phyloP scores from a whole-genome alignment of 2,888 invertebrate genomes.

The Spisula subtruncata region DNA sequence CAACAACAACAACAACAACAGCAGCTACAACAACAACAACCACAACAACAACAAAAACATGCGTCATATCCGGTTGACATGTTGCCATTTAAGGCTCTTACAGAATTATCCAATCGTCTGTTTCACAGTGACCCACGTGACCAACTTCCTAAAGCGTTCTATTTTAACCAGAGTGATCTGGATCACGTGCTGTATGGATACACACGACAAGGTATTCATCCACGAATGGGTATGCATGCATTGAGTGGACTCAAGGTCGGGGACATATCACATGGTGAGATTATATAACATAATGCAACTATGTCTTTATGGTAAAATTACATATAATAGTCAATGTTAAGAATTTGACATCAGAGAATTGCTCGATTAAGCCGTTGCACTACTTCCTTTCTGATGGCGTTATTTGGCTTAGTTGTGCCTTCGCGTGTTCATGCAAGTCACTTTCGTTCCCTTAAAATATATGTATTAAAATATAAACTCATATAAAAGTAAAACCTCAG shows the following conservation, averaged over 20 bases:
- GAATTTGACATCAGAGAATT: no score
- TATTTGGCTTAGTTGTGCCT: no score
- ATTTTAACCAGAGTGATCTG: constrained; percentile 76
- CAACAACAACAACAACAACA: constrained; percentile 41
- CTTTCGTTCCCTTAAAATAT: no score
- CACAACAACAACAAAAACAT: constrained; percentile 48
- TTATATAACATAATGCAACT: no score
- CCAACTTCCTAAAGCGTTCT: constrained; percentile 65
- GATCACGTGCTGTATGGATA: constrained; percentile 82
- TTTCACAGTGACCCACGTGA: constrained; percentile 70
- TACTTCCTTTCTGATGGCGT: no score
- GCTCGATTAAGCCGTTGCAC: no score
- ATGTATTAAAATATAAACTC: no score
- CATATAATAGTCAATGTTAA: no score
- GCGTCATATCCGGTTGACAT: constrained; percentile 57
- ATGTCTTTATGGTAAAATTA: no score
- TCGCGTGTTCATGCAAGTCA: no score
- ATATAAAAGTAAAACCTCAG: no score
- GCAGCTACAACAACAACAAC: constrained; percentile 45
- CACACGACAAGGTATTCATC: constrained; percentile 66
- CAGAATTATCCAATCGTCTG: constrained; percentile 78
- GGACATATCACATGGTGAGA: constrained; percentile 77
- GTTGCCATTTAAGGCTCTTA: constrained; percentile 74
- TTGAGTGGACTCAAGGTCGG: constrained; percentile 81
- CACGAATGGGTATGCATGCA: constrained; percentile 75